These are phyloP conservation scores for Gadus macrocephalus DNA, from an alignment of 2,113 vertebrate species.

Conservation along the genomic window DNA sequence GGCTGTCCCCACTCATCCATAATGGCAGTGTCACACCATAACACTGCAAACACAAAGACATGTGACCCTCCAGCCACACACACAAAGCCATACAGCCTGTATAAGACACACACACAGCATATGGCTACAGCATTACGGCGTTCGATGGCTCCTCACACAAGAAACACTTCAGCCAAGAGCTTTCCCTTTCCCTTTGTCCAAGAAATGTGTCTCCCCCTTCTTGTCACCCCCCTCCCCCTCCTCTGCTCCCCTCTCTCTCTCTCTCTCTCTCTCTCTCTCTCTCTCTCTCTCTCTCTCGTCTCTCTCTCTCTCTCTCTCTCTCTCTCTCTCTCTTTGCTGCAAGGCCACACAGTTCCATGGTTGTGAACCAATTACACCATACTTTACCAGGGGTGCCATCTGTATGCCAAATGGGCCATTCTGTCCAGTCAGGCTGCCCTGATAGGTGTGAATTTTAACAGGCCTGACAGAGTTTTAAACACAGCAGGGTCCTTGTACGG, in stretches of 20 bases:
- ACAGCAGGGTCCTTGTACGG: conserved; percentile 29
- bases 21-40: conserved; percentile 72
- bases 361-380: conserved; percentile 66
- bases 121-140: conserved; percentile 65
- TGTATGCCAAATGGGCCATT: conserved; percentile 66
- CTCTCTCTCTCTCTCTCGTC: neutral
- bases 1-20: conserved; percentile 81
- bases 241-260: neutral
- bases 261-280: no score
- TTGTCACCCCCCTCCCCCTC: neutral
- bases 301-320: conserved; percentile 4
- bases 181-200: conserved; percentile 59
- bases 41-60: conserved; percentile 62
- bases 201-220: conserved; percentile 56
- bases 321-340: conserved; percentile 33
- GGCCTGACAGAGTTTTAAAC: conserved; percentile 40
- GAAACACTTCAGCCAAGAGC: conserved; percentile 55
- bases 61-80: conserved; percentile 57
- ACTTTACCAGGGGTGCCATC: conserved; percentile 65
- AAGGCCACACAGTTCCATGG: conserved; percentile 65
- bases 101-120: conserved; percentile 64
- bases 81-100: conserved; percentile 67
- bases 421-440: conserved; percentile 53
- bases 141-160: conserved; percentile 39
- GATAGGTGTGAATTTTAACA: conserved; percentile 59